Conservation (phyloP, 2,888 invertebrate species). For the Papilio protenor region DNA sequence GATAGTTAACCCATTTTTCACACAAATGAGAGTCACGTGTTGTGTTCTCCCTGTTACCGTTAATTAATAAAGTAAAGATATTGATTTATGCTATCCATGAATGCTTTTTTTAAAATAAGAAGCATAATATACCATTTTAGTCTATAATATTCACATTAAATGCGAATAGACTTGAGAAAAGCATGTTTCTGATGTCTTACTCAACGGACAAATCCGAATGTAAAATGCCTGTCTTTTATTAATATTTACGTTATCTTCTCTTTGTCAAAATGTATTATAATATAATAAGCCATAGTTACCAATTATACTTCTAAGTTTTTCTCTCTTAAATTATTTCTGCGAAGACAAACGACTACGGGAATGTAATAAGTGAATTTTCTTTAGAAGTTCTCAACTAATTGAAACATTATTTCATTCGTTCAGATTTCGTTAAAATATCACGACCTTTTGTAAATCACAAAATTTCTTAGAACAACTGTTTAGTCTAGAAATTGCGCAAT, state of each 20-base stretch:
- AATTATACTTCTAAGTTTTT: background rate
- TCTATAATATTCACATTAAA: background rate
- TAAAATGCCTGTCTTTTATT: too few species aligned
- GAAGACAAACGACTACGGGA: background rate
- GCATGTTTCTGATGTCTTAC: background rate
- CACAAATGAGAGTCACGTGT: background rate
- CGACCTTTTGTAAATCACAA: conserved; percentile 1
- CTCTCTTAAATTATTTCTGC: background rate
- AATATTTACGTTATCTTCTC: background rate
- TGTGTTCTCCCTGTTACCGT: background rate
- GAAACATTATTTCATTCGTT: background rate
- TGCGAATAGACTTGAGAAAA: background rate
- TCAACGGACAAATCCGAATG: background rate
- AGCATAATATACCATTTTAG: background rate
- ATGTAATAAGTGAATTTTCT: background rate
- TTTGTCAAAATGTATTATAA: background rate
- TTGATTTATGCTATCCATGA: background rate
- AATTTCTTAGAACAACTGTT: background rate
- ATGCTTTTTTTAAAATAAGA: background rate
- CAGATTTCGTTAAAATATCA: background rate
- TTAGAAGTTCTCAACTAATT: background rate
- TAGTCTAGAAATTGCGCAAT: background rate
- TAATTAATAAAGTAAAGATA: background rate
- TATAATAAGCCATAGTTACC: background rate
- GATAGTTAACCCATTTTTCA: background rate